Evolutionary conservation across 2,113 vertebrate genomes (phyloP).

Genomic region (Empidonax alnorum): DNA sequence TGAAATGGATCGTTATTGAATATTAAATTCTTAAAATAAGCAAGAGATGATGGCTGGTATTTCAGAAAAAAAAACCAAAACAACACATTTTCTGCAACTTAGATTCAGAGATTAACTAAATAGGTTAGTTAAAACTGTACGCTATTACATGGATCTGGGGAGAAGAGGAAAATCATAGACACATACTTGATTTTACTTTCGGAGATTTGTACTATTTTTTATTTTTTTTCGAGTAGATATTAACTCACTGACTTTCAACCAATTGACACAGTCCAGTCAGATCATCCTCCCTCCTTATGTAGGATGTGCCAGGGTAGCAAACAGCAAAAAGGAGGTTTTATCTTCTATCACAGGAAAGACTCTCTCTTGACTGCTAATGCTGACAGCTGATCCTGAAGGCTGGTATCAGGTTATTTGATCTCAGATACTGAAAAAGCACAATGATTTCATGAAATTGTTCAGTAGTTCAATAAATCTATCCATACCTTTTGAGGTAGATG

Average conservation of each 20-base stretch:
- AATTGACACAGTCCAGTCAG: neutral
- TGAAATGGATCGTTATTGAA: neutral
- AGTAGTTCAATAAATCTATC: neutral
- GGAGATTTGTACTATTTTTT: neutral
- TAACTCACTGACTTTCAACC: neutral
- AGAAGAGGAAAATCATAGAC: neutral
- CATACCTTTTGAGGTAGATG: neutral
- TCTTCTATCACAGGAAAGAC: neutral
- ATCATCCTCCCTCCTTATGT: fast-evolving
- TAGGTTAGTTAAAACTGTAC: neutral
- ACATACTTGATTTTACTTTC: neutral
- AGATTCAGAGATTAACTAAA: neutral
- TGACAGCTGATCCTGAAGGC: neutral
- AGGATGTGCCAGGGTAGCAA: neutral
- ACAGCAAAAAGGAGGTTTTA: neutral
- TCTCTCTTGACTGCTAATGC: neutral
- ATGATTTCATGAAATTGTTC: neutral
- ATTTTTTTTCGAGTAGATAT: neutral
- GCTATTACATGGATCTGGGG: neutral
- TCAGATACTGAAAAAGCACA: neutral
- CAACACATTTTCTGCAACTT: neutral
- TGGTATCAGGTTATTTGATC: neutral
- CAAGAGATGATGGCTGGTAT: neutral
- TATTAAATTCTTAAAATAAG: neutral
- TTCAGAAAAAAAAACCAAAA: neutral